Base-by-base conservation (phyloP, 2,113 vertebrate genomes). In the Lamprotornis superbus region DNA sequence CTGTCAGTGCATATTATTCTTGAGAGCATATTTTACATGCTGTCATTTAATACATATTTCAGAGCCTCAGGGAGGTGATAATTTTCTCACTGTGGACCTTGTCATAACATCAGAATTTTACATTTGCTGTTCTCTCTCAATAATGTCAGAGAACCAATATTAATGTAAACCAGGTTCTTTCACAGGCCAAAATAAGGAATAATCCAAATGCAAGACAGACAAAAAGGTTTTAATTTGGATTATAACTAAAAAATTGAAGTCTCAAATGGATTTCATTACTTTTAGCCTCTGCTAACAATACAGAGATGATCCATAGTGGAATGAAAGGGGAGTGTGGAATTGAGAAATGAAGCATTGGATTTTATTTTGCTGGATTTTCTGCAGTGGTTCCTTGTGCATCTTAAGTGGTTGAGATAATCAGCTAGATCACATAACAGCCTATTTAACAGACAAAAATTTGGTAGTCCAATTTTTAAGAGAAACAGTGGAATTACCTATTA, bases 341-440 rank as follows among this genome's bases (percentile, higher is more conserved):
- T 39, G 53, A 56, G 63, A 89, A 52, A 33, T 59, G 30, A 93
- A 86, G n/a, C 55, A 55, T 4, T 96, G 27, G 22, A 44, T 82
- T 94, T 97, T 60, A 47, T 94, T 86, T 71, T 90, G 74, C 75
- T 73, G 74, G 33, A 10, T 28, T 61, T 89, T 92, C 35, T 89
- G 22, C n/a, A 57, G 20, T 53, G 55, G 6, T 23, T 67, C 25
- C 60, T 68, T 37, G 46, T 83, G 35, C 31, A 59, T 40, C 50
- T 75, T 10, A n/a, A 76, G 52, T 46, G 30, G 2, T 33, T 75
- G 33, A 79, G 33, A 39, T 78, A 67, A 84, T 74, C 1, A 3
- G 5, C 12, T 67, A 44, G 27, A 65, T 65, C 37, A 53, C 42
- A 7, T 35, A 47, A 65, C 16, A 57, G 23, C 20, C 4, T 61